phyloP scores from a whole-genome alignment of 2,888 invertebrate genomes.

The Trachelus stipa region DNA sequence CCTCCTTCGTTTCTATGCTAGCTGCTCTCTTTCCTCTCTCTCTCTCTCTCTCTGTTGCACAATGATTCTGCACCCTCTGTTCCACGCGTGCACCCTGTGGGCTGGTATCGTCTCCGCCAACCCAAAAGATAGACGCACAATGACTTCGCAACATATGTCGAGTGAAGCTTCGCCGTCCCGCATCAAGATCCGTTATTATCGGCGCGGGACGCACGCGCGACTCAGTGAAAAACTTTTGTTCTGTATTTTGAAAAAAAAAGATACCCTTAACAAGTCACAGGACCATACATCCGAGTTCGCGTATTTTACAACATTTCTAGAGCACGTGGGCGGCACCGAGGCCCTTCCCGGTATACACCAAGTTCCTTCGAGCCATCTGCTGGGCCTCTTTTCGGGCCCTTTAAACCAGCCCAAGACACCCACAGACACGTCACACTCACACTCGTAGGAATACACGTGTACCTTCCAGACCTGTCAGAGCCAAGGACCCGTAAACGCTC shows the following conservation, averaged over 20 bases:
- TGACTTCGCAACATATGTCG: slow-evolving; percentile 58
- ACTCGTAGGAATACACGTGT: not conserved
- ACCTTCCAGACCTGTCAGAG: slow-evolving; percentile 61
- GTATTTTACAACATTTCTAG: slow-evolving; percentile 18
- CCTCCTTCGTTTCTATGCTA: not conserved
- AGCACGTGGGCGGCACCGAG: slow-evolving; percentile 43
- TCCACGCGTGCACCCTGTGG: not conserved
- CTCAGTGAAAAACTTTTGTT: not conserved
- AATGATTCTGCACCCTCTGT: not conserved
- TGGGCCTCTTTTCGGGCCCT: slow-evolving; percentile 41
- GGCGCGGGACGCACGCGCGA: not conserved
- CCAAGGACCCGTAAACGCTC: slow-evolving; percentile 54
- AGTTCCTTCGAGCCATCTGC: slow-evolving; percentile 53
- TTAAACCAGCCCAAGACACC: slow-evolving; percentile 47
- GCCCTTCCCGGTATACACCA: slow-evolving; percentile 22
- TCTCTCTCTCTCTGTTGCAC: not conserved
- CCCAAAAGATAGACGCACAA: slow-evolving; percentile 34
- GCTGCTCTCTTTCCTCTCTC: not conserved
- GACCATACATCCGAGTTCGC: not conserved
- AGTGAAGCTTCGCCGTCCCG: slow-evolving; percentile 44
- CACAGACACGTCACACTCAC: slow-evolving; percentile 41
- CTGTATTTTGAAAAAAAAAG: not conserved
- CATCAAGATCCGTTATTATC: slow-evolving; percentile 58
- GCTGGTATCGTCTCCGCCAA: not conserved
- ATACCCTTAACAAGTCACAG: not conserved